Evolutionary conservation across 2,888 invertebrate species (phyloP).

Genomic region (Parnassius smintheus): DNA sequence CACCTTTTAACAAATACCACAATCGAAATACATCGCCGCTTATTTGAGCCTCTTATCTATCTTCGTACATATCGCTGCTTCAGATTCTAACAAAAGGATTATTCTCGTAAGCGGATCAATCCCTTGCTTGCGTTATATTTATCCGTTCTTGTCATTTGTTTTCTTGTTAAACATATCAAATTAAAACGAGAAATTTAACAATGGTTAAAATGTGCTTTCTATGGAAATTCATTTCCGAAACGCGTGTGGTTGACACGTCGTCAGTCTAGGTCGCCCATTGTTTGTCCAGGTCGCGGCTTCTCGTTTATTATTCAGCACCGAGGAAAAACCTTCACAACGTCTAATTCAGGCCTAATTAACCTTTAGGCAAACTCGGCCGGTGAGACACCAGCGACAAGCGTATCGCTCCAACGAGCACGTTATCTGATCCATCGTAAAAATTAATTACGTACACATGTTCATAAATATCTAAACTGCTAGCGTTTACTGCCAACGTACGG

Average conservation of each 20-base stretch:
- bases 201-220: constrained; percentile 46
- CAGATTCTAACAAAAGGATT: constrained; percentile 58
- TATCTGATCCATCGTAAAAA: constrained; percentile 79
- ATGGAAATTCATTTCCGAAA: constrained; percentile 47
- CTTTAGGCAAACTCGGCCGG: constrained; percentile 49
- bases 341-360: constrained; percentile 65
- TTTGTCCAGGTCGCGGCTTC: constrained; percentile 27
- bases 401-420: constrained; percentile 68
- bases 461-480: constrained; percentile 77
- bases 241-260: constrained; percentile 49
- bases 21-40: constrained; percentile 42
- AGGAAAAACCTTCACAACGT: constrained; percentile 34
- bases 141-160: constrained; percentile 45
- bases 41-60: constrained; percentile 41
- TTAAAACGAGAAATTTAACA: constrained; percentile 27
- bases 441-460: constrained; percentile 80
- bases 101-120: constrained; percentile 55
- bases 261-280: constrained; percentile 44
- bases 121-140: constrained; percentile 51
- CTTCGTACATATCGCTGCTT: constrained; percentile 36
- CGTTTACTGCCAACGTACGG: constrained; percentile 69
- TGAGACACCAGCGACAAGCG: constrained; percentile 61
- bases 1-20: constrained; percentile 5
- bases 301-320: constrained; percentile 21
- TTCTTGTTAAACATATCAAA: constrained; percentile 42